Evolutionary conservation across 2,113 vertebrate species (phyloP), one percentile per base, ranked within the genome.

Genomic region (Mellivora capensis): DNA sequence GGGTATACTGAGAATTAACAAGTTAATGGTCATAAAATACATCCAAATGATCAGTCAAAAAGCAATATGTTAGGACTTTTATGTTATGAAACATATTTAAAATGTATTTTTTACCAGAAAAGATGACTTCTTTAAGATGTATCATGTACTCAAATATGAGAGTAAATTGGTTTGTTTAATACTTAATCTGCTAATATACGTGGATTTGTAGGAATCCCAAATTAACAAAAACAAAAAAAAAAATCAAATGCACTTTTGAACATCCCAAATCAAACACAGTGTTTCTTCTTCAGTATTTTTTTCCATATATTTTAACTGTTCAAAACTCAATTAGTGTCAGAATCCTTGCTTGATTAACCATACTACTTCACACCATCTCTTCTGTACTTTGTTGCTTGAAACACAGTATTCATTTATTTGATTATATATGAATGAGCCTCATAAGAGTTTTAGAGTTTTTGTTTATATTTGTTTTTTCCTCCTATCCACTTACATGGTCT

Each of bases 11-110:
- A 94, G 84, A 98, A 93, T 98, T 97, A 97, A 96, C 61, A 94
- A 97, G 94, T 97, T 96, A 96, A 98, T 87, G 74, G 91, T 92
- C 87, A 92, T 71, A 88, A 97, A 94, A 79, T 81, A 93, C 87
- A 95, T 86, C 72, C 82, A 95, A 97, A 96, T 42, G 76, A 88
- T 89, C 87, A 84, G 76, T 86, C 94, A 96, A 95, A 96, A 96
- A 67, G 62, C 72, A 96, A 20, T 96, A 80, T 96, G 47, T 77
- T 96, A 95, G 27, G 6, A 76, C 18, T 89, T 91, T 86, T 59
- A 90, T 72, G 27, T 87, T 93, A 94, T 83, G 21, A 34, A 98
- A 93, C 31, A 91, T 92, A 72, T 86, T 90, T 44, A n/a, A 89
- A 76, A 87, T 77, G 6, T 39, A 39, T 87, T 76, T 59, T 47